Evolutionary conservation across 2,888 invertebrate genomes (phyloP).

Genomic region (Eupithecia inturbata): DNA sequence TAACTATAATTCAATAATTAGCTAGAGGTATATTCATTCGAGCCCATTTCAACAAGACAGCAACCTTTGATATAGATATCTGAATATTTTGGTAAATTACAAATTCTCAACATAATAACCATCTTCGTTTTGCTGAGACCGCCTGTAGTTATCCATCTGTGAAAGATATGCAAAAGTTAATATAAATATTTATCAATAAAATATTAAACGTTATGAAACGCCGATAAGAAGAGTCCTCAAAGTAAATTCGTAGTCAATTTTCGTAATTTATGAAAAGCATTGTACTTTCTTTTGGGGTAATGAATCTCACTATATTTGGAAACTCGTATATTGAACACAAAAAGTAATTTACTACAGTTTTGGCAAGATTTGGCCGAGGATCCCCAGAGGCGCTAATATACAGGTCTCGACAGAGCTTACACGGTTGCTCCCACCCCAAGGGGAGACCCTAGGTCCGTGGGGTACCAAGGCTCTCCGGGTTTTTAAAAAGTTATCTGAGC

Average conservation of each 20-base stretch:
- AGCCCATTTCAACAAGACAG: slow-evolving; percentile 18
- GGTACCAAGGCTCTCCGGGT: too few relatives aligned
- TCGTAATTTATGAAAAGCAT: neutral
- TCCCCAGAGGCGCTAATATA: too few relatives aligned
- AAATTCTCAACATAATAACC: slow-evolving; percentile 66
- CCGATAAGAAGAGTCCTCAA: neutral
- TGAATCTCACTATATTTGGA: neutral
- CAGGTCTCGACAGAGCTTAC: too few relatives aligned
- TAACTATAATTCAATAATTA: neutral
- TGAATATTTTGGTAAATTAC: slow-evolving; percentile 55
- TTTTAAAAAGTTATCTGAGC: too few relatives aligned
- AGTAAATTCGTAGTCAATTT: neutral
- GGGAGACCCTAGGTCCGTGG: too few relatives aligned
- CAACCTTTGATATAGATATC: slow-evolving; percentile 18
- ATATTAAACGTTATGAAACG: neutral
- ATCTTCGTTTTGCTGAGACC: slow-evolving; percentile 71
- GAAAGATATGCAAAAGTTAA: slow-evolving; percentile 12
- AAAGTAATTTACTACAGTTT: too few relatives aligned
- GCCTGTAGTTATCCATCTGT: slow-evolving; percentile 80
- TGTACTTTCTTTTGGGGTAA: neutral
- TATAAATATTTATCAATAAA: slow-evolving; percentile 3
- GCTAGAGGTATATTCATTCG: neutral
- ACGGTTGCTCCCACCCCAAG: too few relatives aligned
- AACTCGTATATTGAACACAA: neutral
- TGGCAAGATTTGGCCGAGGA: too few relatives aligned